Evolutionary conservation across 2,797 vertebrate genomes (phyloP).

Genomic region (Caiman crocodilus): DNA sequence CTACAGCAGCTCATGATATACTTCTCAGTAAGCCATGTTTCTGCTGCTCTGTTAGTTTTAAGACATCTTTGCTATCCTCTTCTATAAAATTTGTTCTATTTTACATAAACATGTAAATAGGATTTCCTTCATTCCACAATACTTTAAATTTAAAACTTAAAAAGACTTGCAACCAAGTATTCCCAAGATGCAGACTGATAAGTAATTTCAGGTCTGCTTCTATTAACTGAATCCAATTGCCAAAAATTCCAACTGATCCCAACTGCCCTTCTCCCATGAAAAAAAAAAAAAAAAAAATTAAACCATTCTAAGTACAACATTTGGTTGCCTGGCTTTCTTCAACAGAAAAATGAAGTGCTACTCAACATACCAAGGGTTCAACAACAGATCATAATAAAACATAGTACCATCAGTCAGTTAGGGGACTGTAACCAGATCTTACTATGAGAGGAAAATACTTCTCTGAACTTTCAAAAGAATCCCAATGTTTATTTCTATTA

Average conservation of each 20-base stretch:
- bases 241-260: slow-evolving; percentile 14
- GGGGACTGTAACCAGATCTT: not conserved
- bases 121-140: slow-evolving; percentile 3
- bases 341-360: not conserved
- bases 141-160: not conserved
- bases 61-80: not conserved
- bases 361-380: not conserved
- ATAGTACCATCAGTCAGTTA: not conserved
- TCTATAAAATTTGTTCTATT: not conserved
- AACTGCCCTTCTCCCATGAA: slow-evolving; percentile 13
- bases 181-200: not conserved
- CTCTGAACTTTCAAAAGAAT: not conserved
- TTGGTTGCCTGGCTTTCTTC: not conserved
- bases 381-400: slow-evolving; percentile 7
- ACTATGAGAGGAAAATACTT: not conserved
- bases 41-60: not conserved
- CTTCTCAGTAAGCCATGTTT: not conserved
- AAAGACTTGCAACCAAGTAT: not conserved
- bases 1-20: not conserved
- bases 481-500: accelerated
- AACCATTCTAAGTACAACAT: not conserved
- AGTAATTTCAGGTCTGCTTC: slow-evolving; percentile 15
- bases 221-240: not conserved
- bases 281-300: slow-evolving; percentile 6
- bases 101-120: not conserved